Conservation (phyloP, 2,888 invertebrate species). For the Pristionchus maxplancki region DNA sequence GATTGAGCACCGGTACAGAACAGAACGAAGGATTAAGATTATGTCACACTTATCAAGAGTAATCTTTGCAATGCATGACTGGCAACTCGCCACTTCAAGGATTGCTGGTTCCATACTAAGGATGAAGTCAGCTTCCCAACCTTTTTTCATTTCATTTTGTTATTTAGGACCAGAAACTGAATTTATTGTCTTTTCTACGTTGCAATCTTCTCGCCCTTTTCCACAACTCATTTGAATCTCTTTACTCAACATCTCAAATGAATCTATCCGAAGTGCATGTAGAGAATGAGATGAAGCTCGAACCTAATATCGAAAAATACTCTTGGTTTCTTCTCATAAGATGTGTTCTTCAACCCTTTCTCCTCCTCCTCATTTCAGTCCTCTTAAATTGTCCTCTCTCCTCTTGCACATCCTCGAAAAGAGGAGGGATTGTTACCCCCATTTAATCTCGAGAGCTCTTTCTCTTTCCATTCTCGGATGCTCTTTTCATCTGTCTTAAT, state of each 20-base stretch:
- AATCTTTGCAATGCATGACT: not conserved
- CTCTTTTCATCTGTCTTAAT: conserved; percentile 22
- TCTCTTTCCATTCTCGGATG: conserved; percentile 31
- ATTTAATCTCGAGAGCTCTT: conserved; percentile 44
- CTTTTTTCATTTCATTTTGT: no score
- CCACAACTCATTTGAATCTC: no score
- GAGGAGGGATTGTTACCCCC: conserved; percentile 9
- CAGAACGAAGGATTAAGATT: not conserved
- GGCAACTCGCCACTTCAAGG: not conserved
- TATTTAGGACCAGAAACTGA: no score
- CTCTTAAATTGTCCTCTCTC: not conserved
- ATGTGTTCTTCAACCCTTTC: not conserved
- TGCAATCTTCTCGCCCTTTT: not conserved
- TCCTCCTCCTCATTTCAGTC: not conserved
- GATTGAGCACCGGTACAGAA: not conserved
- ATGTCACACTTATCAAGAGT: not conserved
- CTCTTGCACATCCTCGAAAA: not conserved
- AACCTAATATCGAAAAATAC: conserved; percentile 10
- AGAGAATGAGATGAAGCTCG: not conserved
- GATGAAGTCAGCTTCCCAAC: no score
- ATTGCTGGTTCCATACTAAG: no score
- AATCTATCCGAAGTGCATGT: not conserved
- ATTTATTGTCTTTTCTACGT: no score
- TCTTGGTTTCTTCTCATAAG: not conserved
- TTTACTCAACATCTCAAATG: conserved; percentile 1